A percentile compares a stretch with the other conserved stretches of the same genome.
phyloP scores from a whole-genome alignment of 37 sponge, comb jelly and placozoan species.

The Ephydatia muelleri region DNA sequence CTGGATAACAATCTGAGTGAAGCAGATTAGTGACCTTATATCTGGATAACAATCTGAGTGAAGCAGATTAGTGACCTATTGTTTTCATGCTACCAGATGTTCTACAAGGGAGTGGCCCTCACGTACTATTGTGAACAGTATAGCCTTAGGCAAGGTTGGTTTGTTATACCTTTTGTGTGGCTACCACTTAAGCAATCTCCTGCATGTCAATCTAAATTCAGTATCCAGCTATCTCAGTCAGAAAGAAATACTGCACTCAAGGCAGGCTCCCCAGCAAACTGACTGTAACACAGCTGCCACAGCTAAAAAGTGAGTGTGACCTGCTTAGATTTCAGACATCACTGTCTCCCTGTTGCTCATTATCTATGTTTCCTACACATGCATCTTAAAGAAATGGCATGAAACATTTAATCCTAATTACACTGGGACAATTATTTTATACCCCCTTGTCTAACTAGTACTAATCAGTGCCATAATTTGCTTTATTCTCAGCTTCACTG shows the following conservation, averaged over 20 bases:
- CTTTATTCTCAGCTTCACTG: neutral
- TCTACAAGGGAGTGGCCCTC: slow-evolving; percentile 37
- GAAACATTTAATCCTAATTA: no score
- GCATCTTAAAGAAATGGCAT: no score
- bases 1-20: no score
- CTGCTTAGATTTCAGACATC: no score
- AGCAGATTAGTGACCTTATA: no score
- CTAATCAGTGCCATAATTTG: neutral
- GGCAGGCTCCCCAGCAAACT: neutral
- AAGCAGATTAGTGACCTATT: neutral
- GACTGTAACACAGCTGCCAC: neutral
- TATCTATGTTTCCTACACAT: no score
- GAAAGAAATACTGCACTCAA: neutral
- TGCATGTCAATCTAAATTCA: neutral
- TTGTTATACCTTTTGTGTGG: neutral
- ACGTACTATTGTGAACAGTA: slow-evolving; percentile 55
- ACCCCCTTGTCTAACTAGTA: no score
- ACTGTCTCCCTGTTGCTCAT: no score
- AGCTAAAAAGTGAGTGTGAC: neutral
- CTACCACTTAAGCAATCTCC: neutral
- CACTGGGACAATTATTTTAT: no score
- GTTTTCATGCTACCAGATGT: slow-evolving; percentile 32
- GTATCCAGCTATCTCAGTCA: slow-evolving; percentile 45
- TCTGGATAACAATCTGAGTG: no score
- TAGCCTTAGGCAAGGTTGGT: slow-evolving; percentile 56